Evolutionary conservation across 92 coral and sea anemone genomes (phyloP).

Genomic region (Paragorgia papillata): DNA sequence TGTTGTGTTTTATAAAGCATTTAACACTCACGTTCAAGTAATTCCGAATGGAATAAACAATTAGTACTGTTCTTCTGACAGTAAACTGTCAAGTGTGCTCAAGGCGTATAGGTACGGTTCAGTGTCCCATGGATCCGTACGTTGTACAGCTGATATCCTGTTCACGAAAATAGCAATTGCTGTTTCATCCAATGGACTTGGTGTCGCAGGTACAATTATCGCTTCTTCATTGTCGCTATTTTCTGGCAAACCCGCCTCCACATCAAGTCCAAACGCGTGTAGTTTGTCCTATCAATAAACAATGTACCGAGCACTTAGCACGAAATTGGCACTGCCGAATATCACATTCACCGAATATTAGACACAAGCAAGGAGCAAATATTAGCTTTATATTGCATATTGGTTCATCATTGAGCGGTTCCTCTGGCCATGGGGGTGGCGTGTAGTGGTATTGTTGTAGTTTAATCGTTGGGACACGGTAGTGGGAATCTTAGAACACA

Average conservation of each 20-base stretch:
- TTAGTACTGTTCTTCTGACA: too few species aligned
- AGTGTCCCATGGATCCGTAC: conserved; percentile 52
- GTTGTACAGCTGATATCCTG: conserved; percentile 23
- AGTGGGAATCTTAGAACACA: too few species aligned
- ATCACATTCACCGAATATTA: too few species aligned
- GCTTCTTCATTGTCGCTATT: conserved; percentile 2
- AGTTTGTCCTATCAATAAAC: background rate
- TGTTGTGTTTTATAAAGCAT: too few species aligned
- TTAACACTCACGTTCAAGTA: too few species aligned
- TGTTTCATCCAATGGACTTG: conserved; percentile 21
- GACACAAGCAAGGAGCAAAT: too few species aligned
- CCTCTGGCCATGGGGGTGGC: too few species aligned
- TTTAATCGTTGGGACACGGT: too few species aligned
- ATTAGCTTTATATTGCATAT: too few species aligned
- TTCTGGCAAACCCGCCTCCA: conserved; percentile 26
- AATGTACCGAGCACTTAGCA: background rate
- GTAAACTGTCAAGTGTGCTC: conserved; percentile 3
- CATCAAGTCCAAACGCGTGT: background rate
- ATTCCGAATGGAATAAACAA: too few species aligned
- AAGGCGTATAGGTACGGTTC: conserved; percentile 30
- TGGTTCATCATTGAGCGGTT: too few species aligned
- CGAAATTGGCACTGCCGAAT: background rate
- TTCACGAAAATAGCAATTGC: conserved; percentile 11
- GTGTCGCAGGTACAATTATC: conserved; percentile 15
- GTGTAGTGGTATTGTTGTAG: too few species aligned